A percentile compares a stretch with the other conserved stretches of the same genome.
Evolutionary conservation across 2,888 invertebrate species (phyloP).

Genomic region (Alloscopus bannaensis): DNA sequence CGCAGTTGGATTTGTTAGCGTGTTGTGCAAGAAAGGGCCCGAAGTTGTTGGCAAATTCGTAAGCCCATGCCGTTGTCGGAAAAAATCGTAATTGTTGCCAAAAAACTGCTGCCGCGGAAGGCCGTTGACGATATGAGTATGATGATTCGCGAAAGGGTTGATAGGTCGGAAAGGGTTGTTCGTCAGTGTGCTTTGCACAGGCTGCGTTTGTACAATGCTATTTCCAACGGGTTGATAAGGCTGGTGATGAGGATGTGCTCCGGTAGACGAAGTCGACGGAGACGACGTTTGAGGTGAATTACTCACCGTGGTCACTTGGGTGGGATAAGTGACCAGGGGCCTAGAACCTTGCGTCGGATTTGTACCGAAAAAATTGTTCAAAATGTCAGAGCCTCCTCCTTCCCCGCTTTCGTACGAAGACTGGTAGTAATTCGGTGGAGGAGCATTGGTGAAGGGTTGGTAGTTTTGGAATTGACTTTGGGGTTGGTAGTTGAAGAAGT

Average conservation of each 20-base stretch:
- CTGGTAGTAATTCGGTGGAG: slow-evolving; percentile 36
- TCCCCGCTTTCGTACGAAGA: slow-evolving; percentile 35
- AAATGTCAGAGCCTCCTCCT: not conserved
- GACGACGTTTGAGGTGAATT: not conserved
- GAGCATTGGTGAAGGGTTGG: slow-evolving; percentile 47
- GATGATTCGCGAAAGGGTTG: slow-evolving; percentile 35
- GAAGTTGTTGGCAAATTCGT: slow-evolving; percentile 26
- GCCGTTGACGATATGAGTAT: slow-evolving; percentile 55
- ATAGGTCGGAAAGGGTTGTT: slow-evolving; percentile 26
- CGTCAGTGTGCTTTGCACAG: slow-evolving; percentile 11
- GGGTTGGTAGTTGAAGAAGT: slow-evolving; percentile 52
- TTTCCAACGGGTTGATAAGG: slow-evolving; percentile 48
- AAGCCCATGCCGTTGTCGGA: slow-evolving; percentile 47
- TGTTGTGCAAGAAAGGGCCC: slow-evolving; percentile 26
- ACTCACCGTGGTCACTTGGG: slow-evolving; percentile 29
- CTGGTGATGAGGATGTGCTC: slow-evolving; percentile 21
- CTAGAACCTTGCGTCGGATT: slow-evolving; percentile 22
- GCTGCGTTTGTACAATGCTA: slow-evolving; percentile 35
- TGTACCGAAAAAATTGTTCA: slow-evolving; percentile 25
- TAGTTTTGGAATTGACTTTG: slow-evolving; percentile 42
- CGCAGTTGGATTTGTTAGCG: not conserved
- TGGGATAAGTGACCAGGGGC: slow-evolving; percentile 41
- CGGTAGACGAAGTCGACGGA: not conserved
- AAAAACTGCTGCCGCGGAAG: slow-evolving; percentile 51
- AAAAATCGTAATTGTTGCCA: slow-evolving; percentile 58